Base-by-base conservation (phyloP, 2,888 invertebrate genomes). In the Spilosoma lubricipeda region DNA sequence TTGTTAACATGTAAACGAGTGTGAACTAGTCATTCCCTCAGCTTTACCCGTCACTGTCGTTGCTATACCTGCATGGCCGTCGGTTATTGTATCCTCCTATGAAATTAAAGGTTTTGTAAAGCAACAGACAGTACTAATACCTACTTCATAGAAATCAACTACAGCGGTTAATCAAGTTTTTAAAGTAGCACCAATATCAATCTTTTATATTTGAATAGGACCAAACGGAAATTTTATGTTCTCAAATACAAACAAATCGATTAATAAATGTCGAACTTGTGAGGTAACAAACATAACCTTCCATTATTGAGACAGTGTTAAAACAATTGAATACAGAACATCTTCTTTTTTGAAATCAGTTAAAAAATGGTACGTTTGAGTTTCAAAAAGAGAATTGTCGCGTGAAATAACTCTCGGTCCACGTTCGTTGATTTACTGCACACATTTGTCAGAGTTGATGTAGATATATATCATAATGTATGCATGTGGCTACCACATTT, bases 391-490 rank as follows among this genome's bases (percentile, higher is more conserved):
- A 59, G 63, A 33, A 73, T 73, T 83, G 81, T 85, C 85, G 84
- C 82, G 90, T 91, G 90, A 88, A 90, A 89, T 86, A 79, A 78
- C 82, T 88, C 83, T 82, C 73, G 85, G 89, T 87, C 89, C 82
- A 82, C 85, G 86, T 85, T 87, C 86, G 91, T 88, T 92, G 93
- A 94, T 94, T 91, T 91, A 94, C 92, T 86, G 80, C 81, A 78
- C 84, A 87, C 91, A 94, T 94, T 94, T 92, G 92, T 94, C 92
- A 93, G 88, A 82, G 86, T 85, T 85, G 88, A 86, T 86, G 87
- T 86, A 84, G 88, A 87, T 86, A 86, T 89, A 86, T 87, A 87
- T 87, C 88, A 88, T 91, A 90, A 92, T 91, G 79, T 91, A 92
- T 90, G 90, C 91, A 91, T 85, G 87, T 85, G 85, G 87, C 79